Conservation (phyloP, 2,888 invertebrate species). For the Julus scandinavius region DNA sequence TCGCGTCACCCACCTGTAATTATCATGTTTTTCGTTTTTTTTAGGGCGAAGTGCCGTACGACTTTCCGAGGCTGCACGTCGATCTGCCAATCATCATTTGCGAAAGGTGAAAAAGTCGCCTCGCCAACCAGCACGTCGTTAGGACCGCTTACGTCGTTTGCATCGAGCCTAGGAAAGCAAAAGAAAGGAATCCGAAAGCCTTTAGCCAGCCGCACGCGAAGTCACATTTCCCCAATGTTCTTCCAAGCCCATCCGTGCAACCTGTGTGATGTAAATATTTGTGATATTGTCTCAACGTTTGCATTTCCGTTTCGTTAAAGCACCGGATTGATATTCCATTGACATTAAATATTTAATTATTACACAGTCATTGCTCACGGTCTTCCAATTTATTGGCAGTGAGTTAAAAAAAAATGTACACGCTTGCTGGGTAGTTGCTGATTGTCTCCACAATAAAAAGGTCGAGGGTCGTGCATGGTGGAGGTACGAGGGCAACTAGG, state of each 20-base stretch:
- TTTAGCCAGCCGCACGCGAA: not conserved
- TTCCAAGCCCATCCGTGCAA: conserved; percentile 1
- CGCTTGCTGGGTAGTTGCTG: not conserved
- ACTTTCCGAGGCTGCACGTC: conserved; percentile 63
- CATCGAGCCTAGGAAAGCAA: not conserved
- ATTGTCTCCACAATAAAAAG: conserved; percentile 26
- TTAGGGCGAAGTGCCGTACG: conserved; percentile 64
- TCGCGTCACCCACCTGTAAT: not conserved
- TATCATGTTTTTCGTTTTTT: conserved; percentile 55
- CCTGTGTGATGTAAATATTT: conserved; percentile 9
- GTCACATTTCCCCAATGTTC: not conserved
- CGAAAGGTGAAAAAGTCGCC: conserved; percentile 59
- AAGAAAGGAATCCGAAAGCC: not conserved
- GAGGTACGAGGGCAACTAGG: not conserved
- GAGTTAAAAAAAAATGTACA: conserved; percentile 21
- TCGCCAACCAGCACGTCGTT: conserved; percentile 20
- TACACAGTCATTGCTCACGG: not conserved
- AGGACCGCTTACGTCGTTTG: conserved; percentile 4
- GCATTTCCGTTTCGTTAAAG: not conserved
- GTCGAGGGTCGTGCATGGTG: not conserved
- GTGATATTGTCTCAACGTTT: not conserved
- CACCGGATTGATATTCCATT: not conserved
- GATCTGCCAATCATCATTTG: conserved; percentile 65
- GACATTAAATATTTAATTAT: conserved; percentile 33
- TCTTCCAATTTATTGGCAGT: conserved; percentile 27